Base-by-base conservation (phyloP, 2,797 vertebrate genomes). In the Manis crassicaudata region DNA sequence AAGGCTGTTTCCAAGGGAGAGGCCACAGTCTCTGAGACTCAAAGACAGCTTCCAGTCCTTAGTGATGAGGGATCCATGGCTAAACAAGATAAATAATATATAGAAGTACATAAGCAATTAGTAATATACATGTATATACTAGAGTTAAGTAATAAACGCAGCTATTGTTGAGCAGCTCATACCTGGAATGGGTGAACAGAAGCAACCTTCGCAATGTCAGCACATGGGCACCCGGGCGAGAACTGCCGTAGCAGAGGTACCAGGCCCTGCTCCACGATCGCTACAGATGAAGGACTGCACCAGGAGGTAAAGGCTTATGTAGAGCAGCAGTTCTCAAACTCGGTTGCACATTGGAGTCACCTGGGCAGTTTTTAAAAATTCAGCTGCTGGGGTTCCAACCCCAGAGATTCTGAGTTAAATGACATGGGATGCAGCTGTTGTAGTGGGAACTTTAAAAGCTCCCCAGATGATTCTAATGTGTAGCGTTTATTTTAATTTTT, bases 381-480 rank as follows among this genome's bases (percentile, higher is more conserved):
- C 23, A 35, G 65, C 63, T 12, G 6, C 63, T 62, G 13, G 11
- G 17, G 40, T 94, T 84, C 87, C 9, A 85, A 68, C 43, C 29
- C 21, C 7, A 81, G 67, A 95, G 79, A 70, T 32, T 81, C 68
- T 43, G 63, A 95, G 27, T 73, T 81, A 72, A 58, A 86, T 90
- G 75, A 76, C 85, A 18, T 65, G 75, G 75, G 80, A 70, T 40
- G 23, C 73, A 92, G 79, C 60, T 85, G 6, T 82, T 76, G 21
- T 11, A 77, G 6, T 18, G 46, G 73, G 60, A 76, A 20, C 11
- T 89, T 85, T 85, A 79, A 82, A 92, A 52, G 2, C 54, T 90
- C 75, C 23, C 54, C 60, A 86, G 67, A 70, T 70, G 32, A 96
- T 86, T 89, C 88, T 88, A 70, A 80, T 35, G 54, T 75, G 37